phyloP scores from a whole-genome alignment of 2,888 invertebrate species.

The Leucophenga maculata region DNA sequence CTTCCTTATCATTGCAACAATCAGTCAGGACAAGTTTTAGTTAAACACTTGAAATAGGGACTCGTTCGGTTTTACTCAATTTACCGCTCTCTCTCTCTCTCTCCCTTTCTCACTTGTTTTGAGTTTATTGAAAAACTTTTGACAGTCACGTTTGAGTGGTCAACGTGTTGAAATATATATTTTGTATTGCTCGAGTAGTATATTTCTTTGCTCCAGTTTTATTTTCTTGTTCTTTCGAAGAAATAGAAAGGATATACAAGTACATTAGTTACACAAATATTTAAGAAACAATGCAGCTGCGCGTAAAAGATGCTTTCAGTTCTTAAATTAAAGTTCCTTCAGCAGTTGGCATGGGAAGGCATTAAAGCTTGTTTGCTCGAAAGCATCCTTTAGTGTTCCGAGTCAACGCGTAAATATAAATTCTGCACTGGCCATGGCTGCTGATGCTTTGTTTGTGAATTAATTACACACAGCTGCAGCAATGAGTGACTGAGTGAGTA shows the following conservation, averaged over 20 bases:
- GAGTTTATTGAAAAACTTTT: slow-evolving; percentile 65
- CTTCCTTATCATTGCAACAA: too few relatives aligned
- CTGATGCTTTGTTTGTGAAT: slow-evolving; percentile 11
- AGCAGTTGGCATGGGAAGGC: neutral
- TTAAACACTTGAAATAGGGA: too few relatives aligned
- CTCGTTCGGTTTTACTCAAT: neutral
- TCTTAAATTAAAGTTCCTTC: too few relatives aligned
- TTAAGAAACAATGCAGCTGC: too few relatives aligned
- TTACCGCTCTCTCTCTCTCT: neutral
- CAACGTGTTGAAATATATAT: slow-evolving; percentile 51
- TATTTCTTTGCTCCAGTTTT: neutral
- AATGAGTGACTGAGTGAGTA: slow-evolving; percentile 7
- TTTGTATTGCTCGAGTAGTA: neutral
- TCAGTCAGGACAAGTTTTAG: too few relatives aligned
- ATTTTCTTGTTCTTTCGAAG: neutral
- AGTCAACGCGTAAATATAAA: neutral
- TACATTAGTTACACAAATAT: too few relatives aligned
- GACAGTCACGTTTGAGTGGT: slow-evolving; percentile 65
- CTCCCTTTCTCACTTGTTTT: neutral
- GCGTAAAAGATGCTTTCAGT: too few relatives aligned
- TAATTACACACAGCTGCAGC: slow-evolving; percentile 22
- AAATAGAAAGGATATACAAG: neutral
- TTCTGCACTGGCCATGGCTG: neutral
- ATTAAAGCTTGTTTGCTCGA: neutral
- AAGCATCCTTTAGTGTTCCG: too few relatives aligned